These are phyloP conservation scores for Steinernema hermaphroditum DNA, from an alignment of 2,888 invertebrate genomes.

Conservation along the genomic window DNA sequence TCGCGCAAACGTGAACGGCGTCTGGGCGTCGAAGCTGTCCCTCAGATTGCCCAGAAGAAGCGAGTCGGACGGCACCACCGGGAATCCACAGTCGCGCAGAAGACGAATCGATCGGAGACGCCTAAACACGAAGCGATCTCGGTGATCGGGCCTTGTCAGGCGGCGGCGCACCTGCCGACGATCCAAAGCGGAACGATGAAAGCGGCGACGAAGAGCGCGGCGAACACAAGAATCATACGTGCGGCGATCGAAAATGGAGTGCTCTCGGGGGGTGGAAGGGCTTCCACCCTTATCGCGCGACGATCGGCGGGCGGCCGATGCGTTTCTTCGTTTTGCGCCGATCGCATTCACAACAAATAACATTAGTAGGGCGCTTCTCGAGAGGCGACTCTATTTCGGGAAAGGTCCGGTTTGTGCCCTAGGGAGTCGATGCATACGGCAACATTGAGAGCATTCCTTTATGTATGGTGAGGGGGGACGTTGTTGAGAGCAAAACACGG, in stretches of 20 bases:
- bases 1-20: constrained; percentile 22
- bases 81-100: background rate
- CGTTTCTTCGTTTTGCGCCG: too few relatives aligned
- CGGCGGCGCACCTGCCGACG: background rate
- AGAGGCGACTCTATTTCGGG: too few relatives aligned
- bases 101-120: background rate
- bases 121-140: background rate
- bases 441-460: too few relatives aligned
- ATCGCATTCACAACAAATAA: too few relatives aligned
- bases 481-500: too few relatives aligned
- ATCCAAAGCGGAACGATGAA: background rate
- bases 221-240: constrained; percentile 2
- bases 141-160: background rate
- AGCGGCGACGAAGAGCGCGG: background rate
- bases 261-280: too few relatives aligned
- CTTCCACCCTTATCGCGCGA: too few relatives aligned
- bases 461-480: too few relatives aligned
- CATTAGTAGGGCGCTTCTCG: too few relatives aligned
- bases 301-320: too few relatives aligned
- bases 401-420: too few relatives aligned
- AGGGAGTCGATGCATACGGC: too few relatives aligned
- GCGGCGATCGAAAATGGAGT: background rate
- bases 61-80: background rate
- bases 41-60: constrained; percentile 5
- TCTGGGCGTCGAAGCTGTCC: background rate